Percentiles rank a stretch among this genome's conserved stretches.
phyloP scores from a whole-genome alignment of 2,888 invertebrate species.

The Yponomeuta malinellus region DNA sequence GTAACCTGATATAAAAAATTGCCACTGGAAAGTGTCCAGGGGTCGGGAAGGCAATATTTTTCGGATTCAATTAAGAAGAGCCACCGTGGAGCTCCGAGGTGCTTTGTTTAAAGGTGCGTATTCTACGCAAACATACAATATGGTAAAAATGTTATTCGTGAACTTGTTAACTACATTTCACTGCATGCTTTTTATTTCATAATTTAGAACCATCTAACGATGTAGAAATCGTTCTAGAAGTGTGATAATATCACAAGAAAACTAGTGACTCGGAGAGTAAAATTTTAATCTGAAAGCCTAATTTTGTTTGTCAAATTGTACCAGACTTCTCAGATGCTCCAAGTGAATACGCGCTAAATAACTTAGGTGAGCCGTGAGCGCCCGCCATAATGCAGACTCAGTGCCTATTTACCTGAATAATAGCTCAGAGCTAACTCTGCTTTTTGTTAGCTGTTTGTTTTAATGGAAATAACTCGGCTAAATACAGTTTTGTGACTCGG shows the following conservation, averaged over 20 bases:
- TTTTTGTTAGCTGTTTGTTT: constrained; percentile 3
- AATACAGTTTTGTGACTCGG: too few species aligned
- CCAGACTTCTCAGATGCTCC: too few species aligned
- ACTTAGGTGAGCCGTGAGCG: neutral
- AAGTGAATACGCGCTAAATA: neutral
- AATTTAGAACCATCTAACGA: too few species aligned
- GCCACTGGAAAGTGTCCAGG: constrained; percentile 43
- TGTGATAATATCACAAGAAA: too few species aligned
- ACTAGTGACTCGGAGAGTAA: too few species aligned
- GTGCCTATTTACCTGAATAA: constrained; percentile 3
- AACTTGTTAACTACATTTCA: too few species aligned
- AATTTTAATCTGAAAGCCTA: too few species aligned
- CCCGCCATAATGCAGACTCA: neutral
- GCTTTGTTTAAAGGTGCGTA: constrained; percentile 28
- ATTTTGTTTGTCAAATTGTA: too few species aligned
- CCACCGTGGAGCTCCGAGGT: constrained; percentile 30
- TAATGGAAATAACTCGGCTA: neutral
- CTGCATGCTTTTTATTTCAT: too few species aligned
- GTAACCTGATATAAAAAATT: constrained; percentile 39
- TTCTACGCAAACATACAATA: neutral
- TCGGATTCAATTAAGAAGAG: constrained; percentile 46
- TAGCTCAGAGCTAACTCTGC: neutral
- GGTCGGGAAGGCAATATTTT: constrained; percentile 40
- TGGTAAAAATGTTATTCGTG: neutral
- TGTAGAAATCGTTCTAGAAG: too few species aligned